These are phyloP conservation scores for Phalacrocorax pelagicus DNA, from an alignment of 2,113 vertebrate genomes.

Conservation along the genomic window DNA sequence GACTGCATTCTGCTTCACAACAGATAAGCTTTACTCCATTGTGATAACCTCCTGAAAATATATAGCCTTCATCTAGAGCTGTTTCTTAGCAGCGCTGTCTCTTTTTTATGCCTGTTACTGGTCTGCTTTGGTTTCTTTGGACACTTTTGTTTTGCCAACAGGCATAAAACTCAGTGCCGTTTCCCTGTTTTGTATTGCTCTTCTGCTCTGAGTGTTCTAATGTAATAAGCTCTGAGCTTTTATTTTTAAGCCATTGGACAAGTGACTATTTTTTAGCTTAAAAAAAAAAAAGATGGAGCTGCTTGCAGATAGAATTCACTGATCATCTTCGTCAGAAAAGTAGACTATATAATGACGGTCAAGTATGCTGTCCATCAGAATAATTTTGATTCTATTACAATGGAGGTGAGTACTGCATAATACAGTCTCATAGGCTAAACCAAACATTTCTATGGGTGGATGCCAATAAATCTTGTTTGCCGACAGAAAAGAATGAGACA, in stretches of 20 bases:
- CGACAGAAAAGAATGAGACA: conserved; percentile 46
- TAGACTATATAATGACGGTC: not conserved
- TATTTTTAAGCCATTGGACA: not conserved
- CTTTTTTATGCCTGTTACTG: not conserved
- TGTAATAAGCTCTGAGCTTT: not conserved
- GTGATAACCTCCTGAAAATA: not conserved
- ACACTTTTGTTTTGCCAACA: not conserved
- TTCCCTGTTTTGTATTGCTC: not conserved
- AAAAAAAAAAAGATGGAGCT: not conserved
- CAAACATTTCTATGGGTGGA: not conserved
- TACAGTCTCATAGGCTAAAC: conserved; percentile 27
- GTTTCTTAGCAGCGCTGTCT: not conserved
- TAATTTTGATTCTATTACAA: not conserved
- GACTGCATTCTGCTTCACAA: not conserved
- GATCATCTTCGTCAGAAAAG: not conserved
- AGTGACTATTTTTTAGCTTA: not conserved
- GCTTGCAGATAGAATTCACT: not conserved
- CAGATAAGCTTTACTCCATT: not conserved
- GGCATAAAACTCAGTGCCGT: not conserved
- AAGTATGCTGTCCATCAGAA: conserved; percentile 5
- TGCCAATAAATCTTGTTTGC: conserved; percentile 28
- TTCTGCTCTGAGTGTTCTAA: not conserved
- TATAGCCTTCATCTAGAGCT: not conserved
- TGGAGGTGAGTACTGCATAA: conserved; percentile 16
- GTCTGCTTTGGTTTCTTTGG: not conserved